Percentiles rank a stretch among this genome's conserved stretches.
Conservation (phyloP, 2,888 invertebrate genomes). For the Craniophora ligustri region DNA sequence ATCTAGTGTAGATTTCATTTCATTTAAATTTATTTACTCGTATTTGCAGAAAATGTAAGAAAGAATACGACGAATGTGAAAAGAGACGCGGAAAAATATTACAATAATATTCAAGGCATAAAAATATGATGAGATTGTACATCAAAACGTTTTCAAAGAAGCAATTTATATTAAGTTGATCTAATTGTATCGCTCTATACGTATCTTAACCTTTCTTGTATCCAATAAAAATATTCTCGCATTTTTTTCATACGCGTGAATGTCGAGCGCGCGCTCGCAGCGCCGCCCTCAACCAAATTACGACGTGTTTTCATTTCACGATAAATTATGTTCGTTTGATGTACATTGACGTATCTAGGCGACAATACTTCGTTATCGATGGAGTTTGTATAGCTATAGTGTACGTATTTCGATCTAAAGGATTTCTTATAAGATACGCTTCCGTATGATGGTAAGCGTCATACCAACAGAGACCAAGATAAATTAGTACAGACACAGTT, state of each 20-base stretch:
- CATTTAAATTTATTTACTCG: too few relatives aligned
- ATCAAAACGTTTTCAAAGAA: slow-evolving; percentile 26
- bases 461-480: too few relatives aligned
- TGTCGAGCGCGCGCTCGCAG: background rate
- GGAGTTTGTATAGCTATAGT: background rate
- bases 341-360: background rate
- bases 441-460: too few relatives aligned
- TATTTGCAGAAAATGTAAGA: background rate
- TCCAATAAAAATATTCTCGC: slow-evolving; percentile 12
- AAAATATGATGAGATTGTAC: slow-evolving; percentile 17
- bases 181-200: slow-evolving; percentile 8
- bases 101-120: background rate
- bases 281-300: slow-evolving; percentile 5
- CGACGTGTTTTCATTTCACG: background rate
- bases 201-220: slow-evolving; percentile 16
- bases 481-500: too few relatives aligned
- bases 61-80: background rate
- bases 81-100: slow-evolving; percentile 5
- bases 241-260: slow-evolving; percentile 17
- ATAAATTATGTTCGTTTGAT: background rate
- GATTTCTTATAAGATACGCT: too few relatives aligned
- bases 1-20: too few relatives aligned
- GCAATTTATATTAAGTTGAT: slow-evolving; percentile 40
- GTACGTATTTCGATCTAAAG: too few relatives aligned
- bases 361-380: background rate